Evolutionary conservation across 1,140 invertebrate species (phyloP).

Genomic region (Drosophila parvula): DNA sequence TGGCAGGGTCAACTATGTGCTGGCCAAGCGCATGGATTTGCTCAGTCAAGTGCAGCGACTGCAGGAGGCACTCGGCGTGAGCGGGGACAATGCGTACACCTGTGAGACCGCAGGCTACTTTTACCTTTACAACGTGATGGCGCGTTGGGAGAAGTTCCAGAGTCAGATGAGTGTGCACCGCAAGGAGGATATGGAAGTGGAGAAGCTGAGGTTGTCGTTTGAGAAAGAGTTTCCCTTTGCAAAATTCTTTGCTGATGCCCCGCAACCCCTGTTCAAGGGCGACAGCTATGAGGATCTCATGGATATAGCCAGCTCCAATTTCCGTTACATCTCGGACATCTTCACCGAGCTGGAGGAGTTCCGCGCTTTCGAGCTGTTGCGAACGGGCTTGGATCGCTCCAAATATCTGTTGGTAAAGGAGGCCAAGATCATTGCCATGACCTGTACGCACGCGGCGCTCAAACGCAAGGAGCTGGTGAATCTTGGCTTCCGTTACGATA

Average conservation of each 20-base stretch:
- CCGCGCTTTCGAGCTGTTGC: constrained; percentile 97
- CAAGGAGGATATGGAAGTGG: constrained; percentile 27
- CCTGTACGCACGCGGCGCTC: constrained; percentile 99
- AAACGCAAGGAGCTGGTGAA: constrained; percentile 98
- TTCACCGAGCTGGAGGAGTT: constrained; percentile 99
- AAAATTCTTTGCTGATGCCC: constrained; percentile 96
- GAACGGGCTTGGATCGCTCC: constrained; percentile 97
- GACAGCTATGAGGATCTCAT: constrained; percentile 93
- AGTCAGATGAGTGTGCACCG: constrained; percentile 51
- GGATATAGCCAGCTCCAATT: constrained; percentile 96
- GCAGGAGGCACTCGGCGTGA: constrained; percentile 92
- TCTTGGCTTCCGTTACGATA: constrained; percentile 98
- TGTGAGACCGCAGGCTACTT: constrained; percentile 99
- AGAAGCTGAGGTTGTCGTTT: constrained; percentile 78
- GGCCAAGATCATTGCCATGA: constrained; percentile 99
- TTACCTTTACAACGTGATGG: constrained; percentile 89
- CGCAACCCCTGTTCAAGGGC: constrained; percentile 95
- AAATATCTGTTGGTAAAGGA: constrained; percentile 99
- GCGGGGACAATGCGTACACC: constrained; percentile 96
- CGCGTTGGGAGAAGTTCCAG: constrained; percentile 96
- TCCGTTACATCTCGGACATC: constrained; percentile 96
- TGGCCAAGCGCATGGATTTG: constrained; percentile 96
- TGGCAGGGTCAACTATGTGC: constrained; percentile 99
- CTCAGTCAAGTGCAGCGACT: constrained; percentile 95
- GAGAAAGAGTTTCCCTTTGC: constrained; percentile 95